These are phyloP conservation scores for Heliconius sara DNA, from an alignment of 2,888 invertebrate genomes.

Conservation along the genomic window DNA sequence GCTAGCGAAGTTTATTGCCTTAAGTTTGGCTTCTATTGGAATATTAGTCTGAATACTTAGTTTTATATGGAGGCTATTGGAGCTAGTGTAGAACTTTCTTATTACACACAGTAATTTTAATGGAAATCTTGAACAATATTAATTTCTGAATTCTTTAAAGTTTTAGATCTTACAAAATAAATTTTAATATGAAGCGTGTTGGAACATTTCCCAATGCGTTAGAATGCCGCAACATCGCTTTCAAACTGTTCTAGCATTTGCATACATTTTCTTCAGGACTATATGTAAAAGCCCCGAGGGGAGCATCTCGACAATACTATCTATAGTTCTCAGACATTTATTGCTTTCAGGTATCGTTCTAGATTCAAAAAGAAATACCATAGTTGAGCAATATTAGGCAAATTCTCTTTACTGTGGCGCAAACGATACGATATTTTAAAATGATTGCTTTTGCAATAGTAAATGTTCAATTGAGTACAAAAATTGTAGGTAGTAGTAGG, in stretches of 20 bases:
- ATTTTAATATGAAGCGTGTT: slow-evolving; percentile 19
- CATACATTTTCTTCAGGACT: slow-evolving; percentile 42
- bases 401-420: slow-evolving; percentile 1
- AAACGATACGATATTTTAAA: background rate
- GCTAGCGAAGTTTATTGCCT: slow-evolving; percentile 16
- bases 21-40: slow-evolving; percentile 18
- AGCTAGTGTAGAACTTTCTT: slow-evolving; percentile 11
- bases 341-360: slow-evolving; percentile 33
- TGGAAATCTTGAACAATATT: background rate
- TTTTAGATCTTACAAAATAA: background rate
- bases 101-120: background rate
- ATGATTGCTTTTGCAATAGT: background rate
- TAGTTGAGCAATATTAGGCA: slow-evolving; percentile 9
- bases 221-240: slow-evolving; percentile 35
- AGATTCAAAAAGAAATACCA: slow-evolving; percentile 27
- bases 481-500: background rate
- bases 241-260: slow-evolving; percentile 40
- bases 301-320: slow-evolving; percentile 34
- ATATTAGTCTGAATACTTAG: slow-evolving; percentile 5
- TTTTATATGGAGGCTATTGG: slow-evolving; percentile 16
- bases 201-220: slow-evolving; percentile 12
- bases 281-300: slow-evolving; percentile 34
- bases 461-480: background rate
- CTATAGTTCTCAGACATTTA: slow-evolving; percentile 33
- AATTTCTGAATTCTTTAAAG: background rate